Evolutionary conservation across 2,113 vertebrate species (phyloP), one percentile per base, ranked within the genome.

Genomic region (Forbesichthys agassizii): DNA sequence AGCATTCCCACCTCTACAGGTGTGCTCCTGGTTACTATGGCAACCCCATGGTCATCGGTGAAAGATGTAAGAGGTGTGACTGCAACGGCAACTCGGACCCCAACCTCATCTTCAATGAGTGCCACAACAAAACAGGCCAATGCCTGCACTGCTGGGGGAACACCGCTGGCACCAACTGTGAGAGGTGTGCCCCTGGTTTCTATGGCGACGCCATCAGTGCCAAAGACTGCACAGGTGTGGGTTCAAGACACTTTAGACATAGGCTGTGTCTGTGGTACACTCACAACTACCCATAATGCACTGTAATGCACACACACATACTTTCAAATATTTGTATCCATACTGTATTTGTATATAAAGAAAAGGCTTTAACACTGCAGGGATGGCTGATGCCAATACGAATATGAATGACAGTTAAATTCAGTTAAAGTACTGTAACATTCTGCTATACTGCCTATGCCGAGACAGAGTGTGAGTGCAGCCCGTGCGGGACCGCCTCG

Each of bases 31-130:
- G 97, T 90, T 96, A 96, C 92, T 98, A 96, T 80, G 98, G 98
- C 73, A 98, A 96, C 90, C 98, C 98, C 1, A 90, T 95, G 86
- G 78, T 80, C 2, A 82, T 93, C 5, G 96, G 95, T 75, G 93
- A 91, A 73, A 93, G 91, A 78, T 99, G 98, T 68, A 95, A 92
- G 88, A 95, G 94, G 88, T 99, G 98, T 7, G 93, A 99, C 86
- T 99, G 98, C 86, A 99, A 95, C 9, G 95, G 95, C 57, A 99
- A 99, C 90, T 96, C 97, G 0, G 97, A 98, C 86, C 98, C 98
- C 48, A 99, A 99, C 85, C 83, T 98, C 70, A 97, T 99, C 81
- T 95, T 99, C 84, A 96, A 93, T 46, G 96, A 98, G 71, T 99
- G 98, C 56, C 94, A 98, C 87, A 96, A 98, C 66, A 83, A 95